These are phyloP conservation scores for Drosophila birchii DNA, from an alignment of 2,888 invertebrate species.

Conservation along the genomic window DNA sequence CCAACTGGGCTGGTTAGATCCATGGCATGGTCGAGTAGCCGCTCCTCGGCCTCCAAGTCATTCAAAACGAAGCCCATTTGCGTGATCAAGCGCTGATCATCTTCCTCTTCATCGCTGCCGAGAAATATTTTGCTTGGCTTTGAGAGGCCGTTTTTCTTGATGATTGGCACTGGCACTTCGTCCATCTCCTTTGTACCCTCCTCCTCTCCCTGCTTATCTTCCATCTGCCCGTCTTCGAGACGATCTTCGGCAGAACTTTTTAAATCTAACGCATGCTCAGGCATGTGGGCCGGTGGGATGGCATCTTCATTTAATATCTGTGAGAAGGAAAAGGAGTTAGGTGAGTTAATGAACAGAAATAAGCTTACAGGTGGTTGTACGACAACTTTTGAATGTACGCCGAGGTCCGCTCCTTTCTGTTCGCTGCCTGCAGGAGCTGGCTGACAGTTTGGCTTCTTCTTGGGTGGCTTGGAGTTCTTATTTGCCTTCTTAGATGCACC, in stretches of 20 bases:
- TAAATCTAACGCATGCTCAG: constrained; percentile 15
- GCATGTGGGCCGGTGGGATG: constrained; percentile 13
- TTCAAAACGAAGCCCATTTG: background rate
- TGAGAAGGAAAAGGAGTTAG: constrained; percentile 44
- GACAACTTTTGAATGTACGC: constrained; percentile 8
- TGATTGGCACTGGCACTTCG: no score
- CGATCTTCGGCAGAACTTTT: background rate
- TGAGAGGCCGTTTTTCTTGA: background rate
- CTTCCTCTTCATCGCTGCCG: background rate
- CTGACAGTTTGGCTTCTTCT: background rate
- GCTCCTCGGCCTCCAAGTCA: background rate
- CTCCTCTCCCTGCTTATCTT: background rate
- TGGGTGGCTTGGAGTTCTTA: no score
- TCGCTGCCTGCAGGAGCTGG: background rate
- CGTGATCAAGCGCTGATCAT: background rate
- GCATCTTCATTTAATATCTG: constrained; percentile 16
- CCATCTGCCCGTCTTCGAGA: no score
- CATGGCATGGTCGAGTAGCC: background rate
- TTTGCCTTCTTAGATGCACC: background rate
- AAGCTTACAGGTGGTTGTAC: constrained; percentile 27
- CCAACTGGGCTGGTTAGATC: background rate
- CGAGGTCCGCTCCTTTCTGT: background rate
- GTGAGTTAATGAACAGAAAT: constrained; percentile 33
- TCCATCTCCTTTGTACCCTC: background rate
- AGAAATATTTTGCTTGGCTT: background rate